Percentiles rank a stretch among this genome's conserved stretches.
These are phyloP conservation scores for Anhinga rufa DNA, from an alignment of 2,113 vertebrate genomes.

Conservation along the genomic window DNA sequence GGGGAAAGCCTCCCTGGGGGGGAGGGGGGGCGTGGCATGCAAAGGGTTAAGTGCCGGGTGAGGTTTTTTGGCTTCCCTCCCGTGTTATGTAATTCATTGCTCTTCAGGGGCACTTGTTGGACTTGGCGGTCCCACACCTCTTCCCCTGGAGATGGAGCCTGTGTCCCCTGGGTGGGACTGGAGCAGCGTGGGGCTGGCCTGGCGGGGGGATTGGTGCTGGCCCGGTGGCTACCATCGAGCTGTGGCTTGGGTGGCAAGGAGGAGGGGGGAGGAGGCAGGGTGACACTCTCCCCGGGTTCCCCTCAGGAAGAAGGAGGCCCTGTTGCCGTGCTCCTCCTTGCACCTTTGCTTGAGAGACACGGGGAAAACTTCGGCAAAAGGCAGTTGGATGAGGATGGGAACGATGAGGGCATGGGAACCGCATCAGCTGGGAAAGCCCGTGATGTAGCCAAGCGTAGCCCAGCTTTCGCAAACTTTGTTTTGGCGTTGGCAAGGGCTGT, in stretches of 20 bases:
- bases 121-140: not conserved
- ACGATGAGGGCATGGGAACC: not conserved
- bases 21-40: not conserved
- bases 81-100: not conserved
- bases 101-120: slow-evolving; percentile 32
- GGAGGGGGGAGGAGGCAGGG: not conserved
- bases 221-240: not conserved
- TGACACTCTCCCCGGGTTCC: not conserved
- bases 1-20: not conserved
- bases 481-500: not conserved
- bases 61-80: not conserved
- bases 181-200: not conserved
- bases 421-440: not conserved
- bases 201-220: not conserved
- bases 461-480: not conserved
- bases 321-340: not conserved
- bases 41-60: not conserved
- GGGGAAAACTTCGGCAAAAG: not conserved
- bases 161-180: not conserved
- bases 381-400: not conserved
- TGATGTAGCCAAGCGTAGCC: not conserved
- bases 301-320: not conserved
- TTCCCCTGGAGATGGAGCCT: not conserved
- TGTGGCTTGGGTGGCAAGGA: not conserved
- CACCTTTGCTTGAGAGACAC: not conserved